Percentiles rank a stretch among this genome's conserved stretches.
Evolutionary conservation across 2,797 vertebrate species (phyloP).

Genomic region (Leptodactylus fallax): DNA sequence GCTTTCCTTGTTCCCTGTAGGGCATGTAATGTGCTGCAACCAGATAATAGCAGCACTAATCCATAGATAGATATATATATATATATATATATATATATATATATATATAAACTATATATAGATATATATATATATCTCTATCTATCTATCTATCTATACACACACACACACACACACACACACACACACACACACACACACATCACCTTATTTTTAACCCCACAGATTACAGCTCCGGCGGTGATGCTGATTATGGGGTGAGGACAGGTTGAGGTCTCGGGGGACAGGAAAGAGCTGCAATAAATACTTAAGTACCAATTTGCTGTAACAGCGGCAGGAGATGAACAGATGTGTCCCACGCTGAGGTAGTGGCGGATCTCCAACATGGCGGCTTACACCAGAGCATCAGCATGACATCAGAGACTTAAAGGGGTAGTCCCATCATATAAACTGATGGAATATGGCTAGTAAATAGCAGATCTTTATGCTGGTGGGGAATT

Average conservation of each 20-base stretch:
- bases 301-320: slow-evolving; percentile 5
- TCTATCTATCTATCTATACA: too few relatives aligned
- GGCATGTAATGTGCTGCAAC: neutral
- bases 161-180: too few relatives aligned
- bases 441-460: too few relatives aligned
- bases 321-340: neutral
- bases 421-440: neutral
- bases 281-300: neutral
- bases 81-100: neutral
- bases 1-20: neutral
- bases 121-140: too few relatives aligned
- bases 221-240: neutral
- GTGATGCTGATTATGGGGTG: neutral
- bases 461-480: too few relatives aligned
- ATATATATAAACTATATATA: too few relatives aligned
- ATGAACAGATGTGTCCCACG: neutral
- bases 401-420: too few relatives aligned
- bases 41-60: neutral
- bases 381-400: neutral
- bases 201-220: neutral
- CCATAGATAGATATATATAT: neutral
- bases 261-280: neutral
- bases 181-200: too few relatives aligned
- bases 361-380: neutral
- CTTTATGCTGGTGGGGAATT: too few relatives aligned